Base-by-base conservation (phyloP, 1,140 invertebrate species). In the Hydropsyche tenuis region DNA sequence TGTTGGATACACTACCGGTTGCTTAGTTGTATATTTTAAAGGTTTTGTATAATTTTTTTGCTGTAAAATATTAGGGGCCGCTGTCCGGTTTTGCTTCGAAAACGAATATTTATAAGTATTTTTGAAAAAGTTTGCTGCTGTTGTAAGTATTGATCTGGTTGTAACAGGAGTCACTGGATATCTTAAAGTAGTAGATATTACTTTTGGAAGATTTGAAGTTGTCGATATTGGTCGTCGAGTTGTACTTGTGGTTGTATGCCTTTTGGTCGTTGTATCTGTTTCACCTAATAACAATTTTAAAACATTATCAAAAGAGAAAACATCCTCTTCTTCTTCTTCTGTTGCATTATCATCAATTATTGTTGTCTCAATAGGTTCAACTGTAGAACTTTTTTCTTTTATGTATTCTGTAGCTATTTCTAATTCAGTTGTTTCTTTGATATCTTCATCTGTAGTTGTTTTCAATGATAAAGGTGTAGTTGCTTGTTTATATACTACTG, bases 281-380 rank as follows among this genome's bases (percentile, higher is more conserved):
- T 85, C 85, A 68, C 86, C 84, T 22, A 89, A 83, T 22, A 89
- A 77, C 2, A 89, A 75, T 76, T 89, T 84, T 5, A 89, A 79
- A 1, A 89, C 86, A 73, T 81, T 88, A 71, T 88, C 87, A 23
- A 89, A 83, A 0, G 87, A 89, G 75, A 87, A 87, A 53, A 85
- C 85, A 27, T 84, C 82, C 6, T 85, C 82, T 1, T 85, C 83
- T 12, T 86, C 83, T 7, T 81, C 80, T 43, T 86, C 82, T 3
- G 81, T 80, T 23, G 42, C 20, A 23, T 77, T 46, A 25, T 73
- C 72, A 25, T 64, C 42, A 7, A 68, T 25, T 16, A 27, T 30
- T 27, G 70, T 74, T 72, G 78, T 56, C 76, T 77, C 76, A 51
- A 80, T 43, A 63, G 77, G 37, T 72, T 73, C 75, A 51, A 79